These are phyloP conservation scores for Ramphastos sulfuratus DNA, from an alignment of 2,113 vertebrate species.

Conservation along the genomic window DNA sequence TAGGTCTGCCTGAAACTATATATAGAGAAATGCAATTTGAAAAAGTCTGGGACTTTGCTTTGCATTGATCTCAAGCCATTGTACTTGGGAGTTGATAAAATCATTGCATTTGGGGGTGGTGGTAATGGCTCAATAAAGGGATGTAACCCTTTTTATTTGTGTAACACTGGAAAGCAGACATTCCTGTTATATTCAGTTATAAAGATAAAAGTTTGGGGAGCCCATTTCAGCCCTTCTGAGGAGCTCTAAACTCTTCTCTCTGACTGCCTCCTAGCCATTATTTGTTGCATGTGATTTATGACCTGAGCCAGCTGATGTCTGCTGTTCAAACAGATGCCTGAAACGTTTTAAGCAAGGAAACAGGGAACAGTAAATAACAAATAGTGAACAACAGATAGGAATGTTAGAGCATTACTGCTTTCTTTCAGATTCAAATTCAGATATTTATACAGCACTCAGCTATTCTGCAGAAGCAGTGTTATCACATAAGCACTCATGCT, in stretches of 20 bases:
- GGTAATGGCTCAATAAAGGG: not conserved
- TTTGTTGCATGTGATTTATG: not conserved
- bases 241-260: not conserved
- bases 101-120: not conserved
- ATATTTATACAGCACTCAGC: not conserved
- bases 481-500: rapidly evolving
- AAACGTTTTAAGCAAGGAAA: not conserved
- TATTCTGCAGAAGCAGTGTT: not conserved
- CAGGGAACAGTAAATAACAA: not conserved
- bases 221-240: not conserved
- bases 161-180: not conserved
- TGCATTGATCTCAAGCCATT: not conserved
- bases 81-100: not conserved
- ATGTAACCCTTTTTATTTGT: not conserved
- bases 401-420: not conserved
- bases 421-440: not conserved
- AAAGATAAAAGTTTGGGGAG: not conserved
- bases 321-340: not conserved
- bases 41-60: not conserved
- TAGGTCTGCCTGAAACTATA: not conserved
- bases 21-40: not conserved
- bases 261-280: not conserved
- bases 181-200: not conserved
- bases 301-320: not conserved
- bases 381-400: not conserved